phyloP scores from a whole-genome alignment of 1,140 invertebrate species.

The Prorops nasuta region DNA sequence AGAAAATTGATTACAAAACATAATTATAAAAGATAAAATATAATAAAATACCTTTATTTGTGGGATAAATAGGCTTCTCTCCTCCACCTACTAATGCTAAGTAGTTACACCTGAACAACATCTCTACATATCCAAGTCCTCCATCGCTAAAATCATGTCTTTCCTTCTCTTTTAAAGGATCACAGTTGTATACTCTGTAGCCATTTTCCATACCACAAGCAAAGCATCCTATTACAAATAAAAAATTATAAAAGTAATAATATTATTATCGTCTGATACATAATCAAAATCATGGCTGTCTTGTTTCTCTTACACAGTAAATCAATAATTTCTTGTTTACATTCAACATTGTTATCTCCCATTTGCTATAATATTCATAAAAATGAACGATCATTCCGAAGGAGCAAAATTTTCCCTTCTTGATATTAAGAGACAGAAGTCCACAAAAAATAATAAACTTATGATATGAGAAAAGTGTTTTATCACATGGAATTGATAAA shows the following conservation, averaged over 20 bases:
- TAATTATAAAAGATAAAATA: background rate
- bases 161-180: conserved; percentile 96
- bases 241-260: conserved; percentile 21
- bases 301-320: no score
- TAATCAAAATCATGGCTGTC: no score
- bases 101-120: conserved; percentile 97
- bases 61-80: conserved; percentile 84
- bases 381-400: no score
- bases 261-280: conserved; percentile 20
- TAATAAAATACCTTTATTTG: conserved; percentile 73
- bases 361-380: no score
- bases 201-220: conserved; percentile 96
- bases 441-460: no score
- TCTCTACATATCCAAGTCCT: conserved; percentile 92
- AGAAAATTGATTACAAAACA: conserved; percentile 5
- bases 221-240: conserved; percentile 82
- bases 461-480: no score
- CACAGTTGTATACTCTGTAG: conserved; percentile 96
- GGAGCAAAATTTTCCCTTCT: no score
- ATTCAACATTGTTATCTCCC: no score
- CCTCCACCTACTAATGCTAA: conserved; percentile 94
- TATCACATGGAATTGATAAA: no score
- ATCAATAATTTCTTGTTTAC: no score
- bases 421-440: no score
- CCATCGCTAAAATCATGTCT: conserved; percentile 87